Evolutionary conservation across 2,888 invertebrate genomes (phyloP).

Genomic region (Patella depressa): DNA sequence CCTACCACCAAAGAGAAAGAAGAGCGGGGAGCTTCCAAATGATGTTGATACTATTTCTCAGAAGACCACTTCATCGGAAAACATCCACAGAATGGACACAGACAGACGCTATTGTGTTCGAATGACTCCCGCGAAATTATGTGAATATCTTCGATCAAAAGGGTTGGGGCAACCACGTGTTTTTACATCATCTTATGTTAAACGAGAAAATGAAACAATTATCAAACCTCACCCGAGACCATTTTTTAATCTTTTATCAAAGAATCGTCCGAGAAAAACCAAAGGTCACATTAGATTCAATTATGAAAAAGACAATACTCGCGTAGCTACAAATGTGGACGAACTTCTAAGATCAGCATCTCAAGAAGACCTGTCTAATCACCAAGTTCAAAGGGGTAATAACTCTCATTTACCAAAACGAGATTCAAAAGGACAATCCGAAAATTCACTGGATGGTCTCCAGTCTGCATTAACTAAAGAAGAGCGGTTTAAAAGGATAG

Average conservation of each 20-base stretch:
- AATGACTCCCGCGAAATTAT: neutral
- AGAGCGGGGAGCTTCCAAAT: neutral
- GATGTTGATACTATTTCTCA: neutral
- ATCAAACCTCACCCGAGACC: neutral
- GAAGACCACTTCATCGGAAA: neutral
- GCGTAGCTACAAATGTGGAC: neutral
- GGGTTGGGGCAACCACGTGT: neutral
- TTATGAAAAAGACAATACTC: neutral
- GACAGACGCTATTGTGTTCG: neutral
- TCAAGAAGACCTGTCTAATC: neutral
- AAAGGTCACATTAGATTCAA: neutral
- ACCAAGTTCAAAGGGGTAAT: too few species aligned
- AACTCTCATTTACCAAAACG: neutral
- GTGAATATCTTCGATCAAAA: constrained; percentile 6
- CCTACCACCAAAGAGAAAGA: neutral
- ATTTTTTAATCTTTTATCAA: neutral
- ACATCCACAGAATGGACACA: neutral
- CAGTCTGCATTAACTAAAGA: neutral
- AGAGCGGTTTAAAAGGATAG: neutral
- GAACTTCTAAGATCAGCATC: neutral
- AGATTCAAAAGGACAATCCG: neutral
- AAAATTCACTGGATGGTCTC: neutral
- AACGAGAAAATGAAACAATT: neutral
- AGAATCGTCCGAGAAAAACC: neutral
- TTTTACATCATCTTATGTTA: neutral